These are phyloP conservation scores for Epsilonema sp. DNA, from an alignment of 2,888 invertebrate genomes.

Conservation along the genomic window DNA sequence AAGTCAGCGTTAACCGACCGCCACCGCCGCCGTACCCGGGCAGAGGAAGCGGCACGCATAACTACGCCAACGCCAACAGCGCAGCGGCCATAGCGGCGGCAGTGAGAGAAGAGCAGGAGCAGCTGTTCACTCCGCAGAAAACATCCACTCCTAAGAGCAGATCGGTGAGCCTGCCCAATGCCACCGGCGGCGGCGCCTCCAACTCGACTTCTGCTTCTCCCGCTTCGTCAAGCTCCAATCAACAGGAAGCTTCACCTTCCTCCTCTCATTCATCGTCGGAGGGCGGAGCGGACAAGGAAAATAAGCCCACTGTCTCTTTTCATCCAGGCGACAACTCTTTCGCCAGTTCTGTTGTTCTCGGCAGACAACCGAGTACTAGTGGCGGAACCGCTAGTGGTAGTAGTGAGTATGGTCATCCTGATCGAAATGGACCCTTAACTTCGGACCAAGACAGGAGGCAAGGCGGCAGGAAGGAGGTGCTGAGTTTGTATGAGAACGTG, in stretches of 20 bases:
- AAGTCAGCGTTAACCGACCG: too few species aligned
- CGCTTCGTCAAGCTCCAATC: background rate
- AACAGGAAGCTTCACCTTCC: background rate
- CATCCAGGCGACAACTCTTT: background rate
- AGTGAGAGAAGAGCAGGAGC: too few species aligned
- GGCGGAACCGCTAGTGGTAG: background rate
- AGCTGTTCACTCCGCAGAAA: background rate
- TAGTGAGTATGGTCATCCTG: background rate
- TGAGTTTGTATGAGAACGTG: constrained; percentile 1
- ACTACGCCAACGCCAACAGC: too few species aligned
- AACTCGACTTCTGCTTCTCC: too few species aligned
- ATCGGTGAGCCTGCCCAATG: too few species aligned
- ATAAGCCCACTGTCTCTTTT: too few species aligned
- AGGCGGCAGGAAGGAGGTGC: background rate
- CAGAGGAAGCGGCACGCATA: too few species aligned
- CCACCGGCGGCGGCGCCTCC: too few species aligned
- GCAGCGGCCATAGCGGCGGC: too few species aligned
- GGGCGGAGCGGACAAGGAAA: background rate
- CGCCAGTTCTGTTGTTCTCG: too few species aligned
- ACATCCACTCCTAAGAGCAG: constrained; percentile 1
- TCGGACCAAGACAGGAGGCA: background rate
- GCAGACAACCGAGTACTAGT: too few species aligned
- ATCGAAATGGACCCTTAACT: background rate
- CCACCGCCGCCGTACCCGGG: background rate
- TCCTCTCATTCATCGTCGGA: background rate